Conservation (phyloP, 1,140 invertebrate genomes). For the Solenopsis invicta region DNA sequence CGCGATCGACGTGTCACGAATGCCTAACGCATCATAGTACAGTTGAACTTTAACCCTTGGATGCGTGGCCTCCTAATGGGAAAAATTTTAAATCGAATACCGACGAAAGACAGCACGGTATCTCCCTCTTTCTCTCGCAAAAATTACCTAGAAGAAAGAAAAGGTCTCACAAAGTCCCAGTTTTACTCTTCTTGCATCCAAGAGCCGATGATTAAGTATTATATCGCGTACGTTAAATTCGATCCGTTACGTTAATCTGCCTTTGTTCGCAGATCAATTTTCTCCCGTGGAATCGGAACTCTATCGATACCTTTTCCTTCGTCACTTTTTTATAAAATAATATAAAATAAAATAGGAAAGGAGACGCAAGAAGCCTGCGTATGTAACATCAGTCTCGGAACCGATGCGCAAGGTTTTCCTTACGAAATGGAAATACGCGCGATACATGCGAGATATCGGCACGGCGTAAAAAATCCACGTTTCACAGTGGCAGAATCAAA, state of each 20-base stretch:
- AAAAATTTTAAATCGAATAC: neutral
- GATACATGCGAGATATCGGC: neutral
- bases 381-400: conserved; percentile 56
- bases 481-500: conserved; percentile 31
- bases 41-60: conserved; percentile 10
- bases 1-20: conserved; percentile 53
- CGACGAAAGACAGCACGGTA: neutral
- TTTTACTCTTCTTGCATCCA: neutral
- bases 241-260: neutral
- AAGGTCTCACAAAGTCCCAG: neutral
- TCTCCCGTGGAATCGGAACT: conserved; percentile 1
- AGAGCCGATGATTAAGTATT: neutral
- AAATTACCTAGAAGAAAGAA: conserved; percentile 4
- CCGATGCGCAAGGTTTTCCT: conserved; percentile 25
- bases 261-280: conserved; percentile 10
- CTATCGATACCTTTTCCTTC: conserved; percentile 27
- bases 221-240: conserved; percentile 23
- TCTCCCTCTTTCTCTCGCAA: neutral
- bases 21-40: conserved; percentile 18
- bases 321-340: conserved; percentile 61
- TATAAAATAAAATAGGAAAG: conserved; percentile 66
- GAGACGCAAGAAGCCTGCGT: conserved; percentile 57
- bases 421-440: conserved; percentile 14
- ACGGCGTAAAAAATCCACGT: conserved; percentile 59
- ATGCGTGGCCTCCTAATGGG: neutral